Evolutionary conservation across 1,140 invertebrate species (phyloP), one percentile per base, ranked within the genome.

Genomic region (Magallana angulata): DNA sequence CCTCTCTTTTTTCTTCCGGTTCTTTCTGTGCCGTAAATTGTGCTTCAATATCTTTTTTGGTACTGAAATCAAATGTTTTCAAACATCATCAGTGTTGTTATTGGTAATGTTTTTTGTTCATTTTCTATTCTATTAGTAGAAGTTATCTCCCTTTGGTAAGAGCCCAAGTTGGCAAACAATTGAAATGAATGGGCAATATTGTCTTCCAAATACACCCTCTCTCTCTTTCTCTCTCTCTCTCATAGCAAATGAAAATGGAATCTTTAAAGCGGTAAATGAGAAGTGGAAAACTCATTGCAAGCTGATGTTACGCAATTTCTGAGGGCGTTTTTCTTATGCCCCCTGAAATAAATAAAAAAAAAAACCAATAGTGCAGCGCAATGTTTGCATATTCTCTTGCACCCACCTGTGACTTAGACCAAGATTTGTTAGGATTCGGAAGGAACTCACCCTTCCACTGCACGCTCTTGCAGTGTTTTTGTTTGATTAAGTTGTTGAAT

Each of bases 1-100:
- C 48, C n/a, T 58, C 68, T 62, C 58, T 56, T 56, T 36, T 80
- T 84, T 84, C 71, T 14, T 84, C 57, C 14, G 56, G 48, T 82
- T 86, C 80, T 87, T 88, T 89, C 71, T 89, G n/a, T 86, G 85
- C 57, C 85, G 24, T n/a, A 82, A 14, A 24, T 60, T 82, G 36
- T 97, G 97, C 90, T 97, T 97, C 8, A 98, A 94, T 57, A 98
- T 97, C 94, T 97, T 97, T 88, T 97, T 96, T 57, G 97, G 97
- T 84, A 98, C 98, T 98, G 94, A 60, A 96, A 88, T 83, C 87
- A 57, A n/a, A 48, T 48, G 2, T 48, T 48, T 48, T 48, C 5
- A 48, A 48, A 48, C 36, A 48, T 48, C 36, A 48, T 48, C 2
- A 48, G 2, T 48, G 36, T 48, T 48, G 36, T 5, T 5, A 48